These are phyloP conservation scores for Catocala nupta DNA, from an alignment of 2,888 invertebrate genomes.

Conservation along the genomic window DNA sequence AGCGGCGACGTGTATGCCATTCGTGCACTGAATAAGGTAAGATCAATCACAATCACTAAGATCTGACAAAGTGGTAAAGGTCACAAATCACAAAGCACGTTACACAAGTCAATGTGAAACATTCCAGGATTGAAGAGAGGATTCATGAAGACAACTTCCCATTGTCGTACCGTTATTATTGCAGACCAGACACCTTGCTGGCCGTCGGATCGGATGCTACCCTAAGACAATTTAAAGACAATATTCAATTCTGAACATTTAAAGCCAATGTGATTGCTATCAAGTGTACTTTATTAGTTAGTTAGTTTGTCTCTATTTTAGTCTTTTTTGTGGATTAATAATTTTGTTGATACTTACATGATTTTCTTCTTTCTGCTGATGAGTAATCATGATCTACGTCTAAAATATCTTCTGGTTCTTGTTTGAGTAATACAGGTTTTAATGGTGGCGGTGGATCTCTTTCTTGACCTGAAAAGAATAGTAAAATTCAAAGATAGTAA, in stretches of 20 bases:
- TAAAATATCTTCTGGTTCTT: slow-evolving; percentile 81
- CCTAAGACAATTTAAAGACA: slow-evolving; percentile 17
- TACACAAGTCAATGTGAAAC: slow-evolving; percentile 9
- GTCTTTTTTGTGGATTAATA: too few relatives aligned
- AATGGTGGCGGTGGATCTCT: slow-evolving; percentile 69
- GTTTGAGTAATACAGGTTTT: slow-evolving; percentile 63
- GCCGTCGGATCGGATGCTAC: slow-evolving; percentile 19
- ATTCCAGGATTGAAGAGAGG: slow-evolving; percentile 11
- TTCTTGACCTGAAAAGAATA: slow-evolving; percentile 72
- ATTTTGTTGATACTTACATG: slow-evolving; percentile 64
- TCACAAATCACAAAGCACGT: slow-evolving; percentile 16
- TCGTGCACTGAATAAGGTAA: background rate
- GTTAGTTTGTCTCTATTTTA: too few relatives aligned
- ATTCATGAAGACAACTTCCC: slow-evolving; percentile 7
- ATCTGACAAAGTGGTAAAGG: background rate
- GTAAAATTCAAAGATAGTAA: too few relatives aligned
- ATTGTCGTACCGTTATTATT: slow-evolving; percentile 23
- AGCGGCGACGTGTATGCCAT: too few relatives aligned
- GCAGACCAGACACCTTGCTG: slow-evolving; percentile 20
- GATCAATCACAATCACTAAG: background rate
- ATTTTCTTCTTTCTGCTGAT: slow-evolving; percentile 76
- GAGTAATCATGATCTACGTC: slow-evolving; percentile 80
- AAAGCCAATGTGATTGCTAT: background rate
- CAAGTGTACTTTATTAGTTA: background rate
- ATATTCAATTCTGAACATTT: slow-evolving; percentile 1